These are phyloP conservation scores for Coranthus polyacanthus DNA, from an alignment of 2,797 vertebrate genomes.

Conservation along the genomic window DNA sequence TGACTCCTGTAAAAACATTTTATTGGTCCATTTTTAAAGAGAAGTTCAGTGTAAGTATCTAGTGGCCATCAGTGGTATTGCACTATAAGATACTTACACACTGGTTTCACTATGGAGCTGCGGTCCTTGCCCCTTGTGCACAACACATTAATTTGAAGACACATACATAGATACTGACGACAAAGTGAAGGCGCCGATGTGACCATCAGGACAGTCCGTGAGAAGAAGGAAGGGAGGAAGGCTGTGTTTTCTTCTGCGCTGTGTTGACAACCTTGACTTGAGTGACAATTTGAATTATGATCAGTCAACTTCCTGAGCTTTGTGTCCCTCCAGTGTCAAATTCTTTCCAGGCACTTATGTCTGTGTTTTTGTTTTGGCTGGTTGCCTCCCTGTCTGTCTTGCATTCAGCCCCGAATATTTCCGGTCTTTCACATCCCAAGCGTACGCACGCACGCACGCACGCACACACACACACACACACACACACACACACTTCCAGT, in stretches of 20 bases:
- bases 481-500: background rate
- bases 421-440: slow-evolving; percentile 4
- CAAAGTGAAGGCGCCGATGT: background rate
- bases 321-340: slow-evolving; percentile 27
- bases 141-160: background rate
- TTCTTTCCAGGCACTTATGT: slow-evolving; percentile 51
- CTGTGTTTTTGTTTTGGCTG: slow-evolving; percentile 4
- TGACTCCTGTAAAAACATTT: too few relatives aligned
- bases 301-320: slow-evolving; percentile 32
- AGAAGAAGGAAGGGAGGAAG: slow-evolving; percentile 29
- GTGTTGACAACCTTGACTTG: slow-evolving; percentile 32
- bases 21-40: too few relatives aligned
- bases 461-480: slow-evolving; percentile 14
- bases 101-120: too few relatives aligned
- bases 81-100: too few relatives aligned
- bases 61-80: too few relatives aligned
- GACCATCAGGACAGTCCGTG: slow-evolving; percentile 3
- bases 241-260: slow-evolving; percentile 26
- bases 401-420: slow-evolving; percentile 11
- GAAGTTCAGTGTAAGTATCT: too few relatives aligned
- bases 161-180: background rate
- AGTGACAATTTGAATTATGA: slow-evolving; percentile 37
- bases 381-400: background rate
- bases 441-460: too few relatives aligned
- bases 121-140: too few relatives aligned